Evolutionary conservation across 2,797 vertebrate species (phyloP), one percentile per base, ranked within the genome.

Genomic region (Xiphophorus birchmanni): DNA sequence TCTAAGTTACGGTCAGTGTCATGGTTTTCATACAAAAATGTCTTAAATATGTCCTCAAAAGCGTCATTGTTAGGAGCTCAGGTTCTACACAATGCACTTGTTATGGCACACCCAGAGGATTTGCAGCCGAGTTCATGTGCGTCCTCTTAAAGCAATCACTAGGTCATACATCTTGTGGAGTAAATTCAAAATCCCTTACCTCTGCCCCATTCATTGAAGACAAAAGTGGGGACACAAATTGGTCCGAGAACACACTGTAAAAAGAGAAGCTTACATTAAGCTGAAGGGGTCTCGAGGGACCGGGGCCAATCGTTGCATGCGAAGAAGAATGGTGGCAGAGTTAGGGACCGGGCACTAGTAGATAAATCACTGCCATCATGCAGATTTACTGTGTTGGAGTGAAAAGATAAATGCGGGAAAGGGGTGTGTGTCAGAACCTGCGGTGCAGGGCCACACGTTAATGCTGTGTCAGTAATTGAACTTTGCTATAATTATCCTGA

Each of bases 401-500:
- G 95, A 95, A 96, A 97, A 99, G 97, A 99, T 98, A 97, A 98
- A 99, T 97, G 97, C 96, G 95, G 94, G 96, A 96, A 97, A 96
- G 56, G 90, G 88, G 83, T 91, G 94, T 94, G 93, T 96, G 96
- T 97, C 96, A 96, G 93, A 97, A 96, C 95, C 96, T 93, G 85
- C 88, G 91, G 96, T 95, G 96, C 94, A 77, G 87, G 96, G 95
- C 96, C 95, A 94, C 95, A 93, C 78, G 77, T 96, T 96, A 96
- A 97, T 95, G 95, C 96, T 93, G 95, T 97, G 97, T 97, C 97
- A 97, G 97, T 97, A 97, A 98, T 97, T 98, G 97, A 98, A 98
- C 97, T 97, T 96, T 94, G 92, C 96, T 97, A 96, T 98, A 98
- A 99, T 99, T 99, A 99, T 99, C 98, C 97, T 95, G 96, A 95